These are phyloP conservation scores for Leucophenga varia DNA, from an alignment of 1,140 invertebrate genomes.

Conservation along the genomic window DNA sequence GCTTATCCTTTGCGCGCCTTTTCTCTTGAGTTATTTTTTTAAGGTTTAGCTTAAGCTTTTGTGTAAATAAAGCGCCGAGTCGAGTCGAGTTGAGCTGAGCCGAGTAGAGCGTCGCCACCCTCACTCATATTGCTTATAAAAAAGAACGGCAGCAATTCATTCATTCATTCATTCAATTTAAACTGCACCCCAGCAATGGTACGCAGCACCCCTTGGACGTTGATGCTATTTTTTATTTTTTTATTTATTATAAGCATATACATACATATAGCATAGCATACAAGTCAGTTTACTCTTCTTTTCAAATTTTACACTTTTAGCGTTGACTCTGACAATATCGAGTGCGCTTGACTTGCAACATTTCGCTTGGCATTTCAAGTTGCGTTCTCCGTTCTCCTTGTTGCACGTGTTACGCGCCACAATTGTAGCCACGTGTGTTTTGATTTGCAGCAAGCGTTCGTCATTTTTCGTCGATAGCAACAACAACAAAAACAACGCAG, in stretches of 20 bases:
- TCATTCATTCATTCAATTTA: conserved; percentile 55
- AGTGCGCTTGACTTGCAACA: conserved; percentile 49
- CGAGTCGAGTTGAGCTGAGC: conserved; percentile 29
- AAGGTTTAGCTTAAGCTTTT: conserved; percentile 54
- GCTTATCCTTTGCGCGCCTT: no score
- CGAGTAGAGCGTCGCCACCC: background rate
- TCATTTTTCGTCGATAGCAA: conserved; percentile 20
- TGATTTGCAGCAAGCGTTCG: conserved; percentile 50
- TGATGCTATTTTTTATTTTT: no score
- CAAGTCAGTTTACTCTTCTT: conserved; percentile 16
- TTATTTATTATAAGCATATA: no score
- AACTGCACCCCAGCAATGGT: conserved; percentile 49
- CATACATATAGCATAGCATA: no score
- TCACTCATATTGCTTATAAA: conserved; percentile 15
- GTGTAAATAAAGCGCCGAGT: conserved; percentile 49
- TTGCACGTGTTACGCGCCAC: conserved; percentile 53
- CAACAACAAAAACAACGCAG: no score
- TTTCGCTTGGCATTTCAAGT: conserved; percentile 6
- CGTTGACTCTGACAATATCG: conserved; percentile 36
- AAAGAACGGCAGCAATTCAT: conserved; percentile 34
- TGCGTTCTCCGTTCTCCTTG: conserved; percentile 7
- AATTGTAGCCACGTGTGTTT: conserved; percentile 56
- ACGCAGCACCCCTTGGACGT: conserved; percentile 43
- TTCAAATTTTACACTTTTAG: conserved; percentile 23
- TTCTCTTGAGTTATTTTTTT: conserved; percentile 50